Base-by-base conservation (phyloP, 2,888 invertebrate species). In the Coelopa pilipes region DNA sequence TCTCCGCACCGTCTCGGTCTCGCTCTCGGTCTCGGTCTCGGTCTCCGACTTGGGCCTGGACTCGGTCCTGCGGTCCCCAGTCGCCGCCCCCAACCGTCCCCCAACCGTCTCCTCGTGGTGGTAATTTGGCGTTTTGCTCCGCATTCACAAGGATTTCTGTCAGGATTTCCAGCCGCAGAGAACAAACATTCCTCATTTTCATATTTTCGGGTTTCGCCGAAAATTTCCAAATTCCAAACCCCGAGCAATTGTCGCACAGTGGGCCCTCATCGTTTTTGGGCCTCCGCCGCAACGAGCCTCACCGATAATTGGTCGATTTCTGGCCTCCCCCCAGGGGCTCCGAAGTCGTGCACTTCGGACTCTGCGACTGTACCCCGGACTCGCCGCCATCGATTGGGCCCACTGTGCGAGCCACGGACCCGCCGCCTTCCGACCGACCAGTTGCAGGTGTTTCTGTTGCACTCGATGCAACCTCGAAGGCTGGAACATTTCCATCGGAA, bases 391-490 rank as follows among this genome's bases (percentile, higher is more conserved):
- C n/a, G n/a, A n/a, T 34, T 34, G 34, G 34, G 34, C 34, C 53
- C 53, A 53, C 53, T n/a, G 53, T 53, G n/a, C 15, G 15, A 49
- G 49, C 10, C 13, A 11, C 13, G 53, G 10, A 53, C 5, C n/a
- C n/a, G 3, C 10, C 34, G 34, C n/a, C 53, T 11, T 53, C 21
- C 3, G 7, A 13, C 13, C 21, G 21, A 50, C 19, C 21, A 21
- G 13, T 50, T 66, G 50, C 66, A 66, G 49, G 66, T 50, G 66
- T 66, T 66, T 66, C 50, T 21, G n/a, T 47, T 66, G 66, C 66
- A 50, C 24, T 50, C n/a, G 66, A 13, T 53, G 53, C 53, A 53
- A 15, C 15, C 15, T 62, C 19, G 24, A 62, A 62, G 15, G 60
- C 24, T 62, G 60, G 10, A 62, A 62, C 34, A 9, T 62, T 62